These are phyloP conservation scores for Phrynocephalus vlangalii DNA, from an alignment of 2,797 vertebrate species.

Conservation along the genomic window DNA sequence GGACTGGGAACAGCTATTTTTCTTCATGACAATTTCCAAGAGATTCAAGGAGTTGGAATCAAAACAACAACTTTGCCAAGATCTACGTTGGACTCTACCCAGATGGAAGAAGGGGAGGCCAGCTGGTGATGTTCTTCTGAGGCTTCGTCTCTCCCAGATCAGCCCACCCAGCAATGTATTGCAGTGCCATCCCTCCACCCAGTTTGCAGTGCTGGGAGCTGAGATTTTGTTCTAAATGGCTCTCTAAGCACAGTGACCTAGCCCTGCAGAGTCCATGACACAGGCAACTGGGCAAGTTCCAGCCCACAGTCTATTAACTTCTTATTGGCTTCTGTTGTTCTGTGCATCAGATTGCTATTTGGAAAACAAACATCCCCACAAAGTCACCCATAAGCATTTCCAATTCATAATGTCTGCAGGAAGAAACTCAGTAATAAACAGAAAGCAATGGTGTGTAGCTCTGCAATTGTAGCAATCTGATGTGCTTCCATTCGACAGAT, in stretches of 20 bases:
- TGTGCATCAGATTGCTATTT: neutral
- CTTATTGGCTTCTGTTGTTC: slow-evolving; percentile 7
- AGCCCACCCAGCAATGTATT: neutral
- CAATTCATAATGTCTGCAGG: neutral
- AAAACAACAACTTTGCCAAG: neutral
- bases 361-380: neutral
- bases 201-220: neutral
- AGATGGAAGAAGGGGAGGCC: neutral
- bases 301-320: neutral
- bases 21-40: no score
- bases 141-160: neutral
- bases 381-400: neutral
- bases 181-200: neutral
- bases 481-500: no score
- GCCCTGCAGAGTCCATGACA: neutral
- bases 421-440: neutral
- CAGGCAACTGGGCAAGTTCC: neutral
- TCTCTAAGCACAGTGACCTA: neutral
- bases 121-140: neutral
- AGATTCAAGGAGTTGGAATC: neutral
- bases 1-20: no score
- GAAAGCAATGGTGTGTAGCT: no score
- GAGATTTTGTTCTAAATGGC: neutral
- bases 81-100: neutral
- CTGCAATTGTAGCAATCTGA: no score